Evolutionary conservation across 2,113 vertebrate species (phyloP).

Genomic region (Ursus arctos): DNA sequence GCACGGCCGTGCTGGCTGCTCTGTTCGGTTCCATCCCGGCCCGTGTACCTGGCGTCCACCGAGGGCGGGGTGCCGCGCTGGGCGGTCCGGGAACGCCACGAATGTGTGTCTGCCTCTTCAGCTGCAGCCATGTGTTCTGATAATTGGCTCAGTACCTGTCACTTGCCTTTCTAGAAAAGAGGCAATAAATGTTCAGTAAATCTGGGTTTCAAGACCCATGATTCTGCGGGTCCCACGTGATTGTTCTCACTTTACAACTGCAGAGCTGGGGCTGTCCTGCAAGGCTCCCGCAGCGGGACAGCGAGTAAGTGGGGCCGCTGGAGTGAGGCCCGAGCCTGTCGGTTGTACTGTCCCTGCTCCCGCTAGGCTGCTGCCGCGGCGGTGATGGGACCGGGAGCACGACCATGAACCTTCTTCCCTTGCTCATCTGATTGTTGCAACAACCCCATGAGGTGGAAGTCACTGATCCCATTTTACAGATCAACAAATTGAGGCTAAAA

Average conservation of each 20-base stretch:
- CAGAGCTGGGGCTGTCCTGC: accelerated
- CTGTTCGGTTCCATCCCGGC: accelerated
- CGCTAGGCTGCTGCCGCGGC: background rate
- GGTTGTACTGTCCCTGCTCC: background rate
- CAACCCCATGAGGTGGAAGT: background rate
- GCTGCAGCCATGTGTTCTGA: background rate
- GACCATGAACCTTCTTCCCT: accelerated
- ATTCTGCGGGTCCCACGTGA: accelerated
- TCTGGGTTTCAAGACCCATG: accelerated
- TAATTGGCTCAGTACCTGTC: background rate
- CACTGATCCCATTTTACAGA: background rate
- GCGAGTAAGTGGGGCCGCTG: background rate
- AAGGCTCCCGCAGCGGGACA: background rate
- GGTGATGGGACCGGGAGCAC: accelerated
- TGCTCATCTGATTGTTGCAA: accelerated
- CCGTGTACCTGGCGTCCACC: accelerated
- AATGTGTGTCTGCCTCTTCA: accelerated
- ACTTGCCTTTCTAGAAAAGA: background rate
- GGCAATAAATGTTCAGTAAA: accelerated
- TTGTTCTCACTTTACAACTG: background rate
- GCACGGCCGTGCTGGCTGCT: accelerated
- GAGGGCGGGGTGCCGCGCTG: accelerated
- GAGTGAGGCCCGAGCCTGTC: background rate
- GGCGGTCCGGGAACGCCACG: accelerated
- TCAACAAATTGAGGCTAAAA: background rate